Base-by-base conservation (phyloP, 2,888 invertebrate genomes). In the Acanthosepion lycidas region DNA sequence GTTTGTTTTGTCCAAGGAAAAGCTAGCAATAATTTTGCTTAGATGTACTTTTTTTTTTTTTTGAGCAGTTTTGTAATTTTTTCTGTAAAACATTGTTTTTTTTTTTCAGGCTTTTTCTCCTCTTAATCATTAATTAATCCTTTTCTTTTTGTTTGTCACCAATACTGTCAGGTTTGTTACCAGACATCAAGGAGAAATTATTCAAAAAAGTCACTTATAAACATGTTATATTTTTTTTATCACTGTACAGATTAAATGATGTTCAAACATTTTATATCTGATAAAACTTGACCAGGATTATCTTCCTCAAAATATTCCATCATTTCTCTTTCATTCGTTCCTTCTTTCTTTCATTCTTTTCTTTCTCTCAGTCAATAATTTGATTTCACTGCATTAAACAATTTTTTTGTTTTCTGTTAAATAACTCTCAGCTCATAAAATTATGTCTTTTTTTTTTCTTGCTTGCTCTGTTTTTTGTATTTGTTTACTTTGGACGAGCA, bases 21-120 rank as follows among this genome's bases (percentile, higher is more conserved):
- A 78, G 78, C 78, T 78, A 78, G 78, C 78, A 78, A n/a, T 28
- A n/a, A 78, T 78, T 59, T 59, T 59, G n/a, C 78, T n/a, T 78
- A 78, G 1, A 6, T 78, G n/a, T 78, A 28, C 18, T n/a, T n/a
- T n/a, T n/a, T 78, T 78, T 78, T 78, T 2, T n/a, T 78, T 78
- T 78, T 78, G 78, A 78, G 78, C 78, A 78, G 78, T 78, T 78
- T n/a, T 78, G 28, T 12, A 1, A 28, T 8, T 64, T 8, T 64
- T n/a, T n/a, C 6, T 55, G 15, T 55, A 51, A 15, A 12, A 51
- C 23, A 20, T 59, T 59, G 20, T 59, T 6, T 20, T 59, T n/a
- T n/a, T n/a, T 9, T 78, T 78, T 28, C 6, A 20, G 26, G 23
- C 12, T n/a, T 28, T 28, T 78, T 28, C 9, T n/a, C 28, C 8